These are phyloP conservation scores for Varecia variegata DNA, from an alignment of 2,797 vertebrate genomes.

Conservation along the genomic window DNA sequence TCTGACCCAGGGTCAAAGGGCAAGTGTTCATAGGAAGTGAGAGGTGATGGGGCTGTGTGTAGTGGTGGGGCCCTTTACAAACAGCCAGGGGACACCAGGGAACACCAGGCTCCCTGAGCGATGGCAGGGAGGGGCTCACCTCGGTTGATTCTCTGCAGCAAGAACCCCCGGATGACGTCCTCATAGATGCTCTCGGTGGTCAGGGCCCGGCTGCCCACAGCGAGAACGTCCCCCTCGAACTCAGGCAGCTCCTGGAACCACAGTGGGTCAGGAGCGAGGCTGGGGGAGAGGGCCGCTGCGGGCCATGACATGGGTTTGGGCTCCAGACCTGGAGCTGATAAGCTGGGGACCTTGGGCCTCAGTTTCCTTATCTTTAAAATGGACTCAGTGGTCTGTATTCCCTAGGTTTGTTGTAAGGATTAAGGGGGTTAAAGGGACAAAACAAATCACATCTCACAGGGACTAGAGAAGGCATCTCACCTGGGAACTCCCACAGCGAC, in stretches of 20 bases:
- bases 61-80: fast-evolving
- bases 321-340: background rate
- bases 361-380: background rate
- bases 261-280: fast-evolving
- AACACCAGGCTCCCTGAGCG: background rate
- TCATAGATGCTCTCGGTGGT: constrained; percentile 66
- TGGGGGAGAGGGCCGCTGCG: background rate
- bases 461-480: background rate
- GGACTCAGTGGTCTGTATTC: background rate
- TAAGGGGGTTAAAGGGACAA: background rate
- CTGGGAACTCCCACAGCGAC: background rate
- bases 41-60: background rate
- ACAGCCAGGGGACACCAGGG: background rate
- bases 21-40: background rate
- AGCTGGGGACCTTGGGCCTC: background rate
- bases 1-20: background rate
- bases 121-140: background rate
- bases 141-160: constrained; percentile 46
- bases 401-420: background rate
- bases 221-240: constrained; percentile 56
- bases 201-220: constrained; percentile 61
- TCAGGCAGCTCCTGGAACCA: constrained; percentile 63
- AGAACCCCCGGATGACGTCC: constrained; percentile 28
- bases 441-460: background rate
- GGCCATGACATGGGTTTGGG: fast-evolving